Conservation (phyloP, 2,888 invertebrate species). For the Dugesia japonica region DNA sequence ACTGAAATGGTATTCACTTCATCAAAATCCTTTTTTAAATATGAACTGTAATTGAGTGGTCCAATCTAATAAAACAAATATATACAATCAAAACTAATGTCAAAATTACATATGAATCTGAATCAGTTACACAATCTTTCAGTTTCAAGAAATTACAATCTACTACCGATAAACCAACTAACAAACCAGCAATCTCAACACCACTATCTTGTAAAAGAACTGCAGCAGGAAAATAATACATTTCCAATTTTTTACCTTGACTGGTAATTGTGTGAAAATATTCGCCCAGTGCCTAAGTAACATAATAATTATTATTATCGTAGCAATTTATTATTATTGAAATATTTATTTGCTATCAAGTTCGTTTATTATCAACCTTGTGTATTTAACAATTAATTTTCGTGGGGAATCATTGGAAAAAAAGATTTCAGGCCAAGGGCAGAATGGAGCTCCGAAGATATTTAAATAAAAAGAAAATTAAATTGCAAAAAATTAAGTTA, state of each 20-base stretch:
- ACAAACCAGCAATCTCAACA: background rate
- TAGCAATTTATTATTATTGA: no score
- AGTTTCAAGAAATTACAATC: constrained; percentile 15
- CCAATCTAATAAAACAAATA: background rate
- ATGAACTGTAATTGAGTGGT: background rate
- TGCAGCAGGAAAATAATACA: constrained; percentile 5
- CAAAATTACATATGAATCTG: background rate
- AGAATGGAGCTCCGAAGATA: no score
- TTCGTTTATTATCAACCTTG: no score
- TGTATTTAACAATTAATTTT: no score
- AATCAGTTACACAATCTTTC: background rate
- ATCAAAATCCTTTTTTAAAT: background rate
- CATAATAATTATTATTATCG: background rate
- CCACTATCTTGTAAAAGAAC: background rate
- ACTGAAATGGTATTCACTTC: background rate
- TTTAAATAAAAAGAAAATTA: no score
- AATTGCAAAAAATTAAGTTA: no score
- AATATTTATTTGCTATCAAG: no score
- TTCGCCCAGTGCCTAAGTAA: background rate
- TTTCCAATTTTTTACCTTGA: background rate
- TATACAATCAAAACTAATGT: background rate
- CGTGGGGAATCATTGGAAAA: no score
- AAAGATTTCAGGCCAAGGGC: no score
- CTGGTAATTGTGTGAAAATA: background rate
- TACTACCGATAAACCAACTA: background rate